A percentile compares a stretch with the other conserved stretches of the same genome.
These are phyloP conservation scores for Anarhynchus alexandrinus DNA, from an alignment of 2,113 vertebrate species.

Conservation along the genomic window DNA sequence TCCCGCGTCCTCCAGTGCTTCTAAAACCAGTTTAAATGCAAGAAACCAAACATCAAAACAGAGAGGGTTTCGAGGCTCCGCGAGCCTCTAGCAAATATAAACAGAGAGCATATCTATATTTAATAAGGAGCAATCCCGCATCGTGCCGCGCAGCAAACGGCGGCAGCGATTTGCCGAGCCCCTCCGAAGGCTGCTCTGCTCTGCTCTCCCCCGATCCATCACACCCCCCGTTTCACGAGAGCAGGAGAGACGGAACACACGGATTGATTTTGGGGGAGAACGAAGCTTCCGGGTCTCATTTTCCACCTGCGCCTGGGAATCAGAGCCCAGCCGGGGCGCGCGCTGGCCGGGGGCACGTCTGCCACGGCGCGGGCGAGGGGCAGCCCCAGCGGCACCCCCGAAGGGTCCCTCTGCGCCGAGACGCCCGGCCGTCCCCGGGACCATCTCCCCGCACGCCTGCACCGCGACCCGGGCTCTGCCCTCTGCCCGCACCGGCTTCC, in stretches of 20 bases:
- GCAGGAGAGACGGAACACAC: background rate
- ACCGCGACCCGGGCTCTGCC: background rate
- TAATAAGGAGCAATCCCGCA: constrained; percentile 1
- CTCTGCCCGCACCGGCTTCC: background rate
- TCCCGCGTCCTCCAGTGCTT: background rate
- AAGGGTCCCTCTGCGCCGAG: no score
- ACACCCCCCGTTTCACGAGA: background rate
- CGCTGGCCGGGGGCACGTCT: background rate
- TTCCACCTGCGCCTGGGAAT: background rate
- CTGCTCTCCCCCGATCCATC: background rate
- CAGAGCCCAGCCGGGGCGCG: background rate
- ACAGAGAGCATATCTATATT: background rate
- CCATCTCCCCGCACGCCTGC: background rate
- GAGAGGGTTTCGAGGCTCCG: background rate
- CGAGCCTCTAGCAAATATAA: background rate
- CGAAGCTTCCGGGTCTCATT: background rate
- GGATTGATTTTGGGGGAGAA: background rate
- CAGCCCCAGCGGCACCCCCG: no score
- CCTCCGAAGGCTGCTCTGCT: background rate
- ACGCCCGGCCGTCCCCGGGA: no score
- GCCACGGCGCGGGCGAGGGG: rapidly evolving
- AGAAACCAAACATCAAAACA: background rate
- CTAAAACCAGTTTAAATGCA: background rate
- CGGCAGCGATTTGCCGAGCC: background rate
- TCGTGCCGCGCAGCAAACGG: background rate